Percentiles rank a stretch among this genome's conserved stretches.
These are phyloP conservation scores for Danionella cerebrum DNA, from an alignment of 2,113 vertebrate species.

Conservation along the genomic window DNA sequence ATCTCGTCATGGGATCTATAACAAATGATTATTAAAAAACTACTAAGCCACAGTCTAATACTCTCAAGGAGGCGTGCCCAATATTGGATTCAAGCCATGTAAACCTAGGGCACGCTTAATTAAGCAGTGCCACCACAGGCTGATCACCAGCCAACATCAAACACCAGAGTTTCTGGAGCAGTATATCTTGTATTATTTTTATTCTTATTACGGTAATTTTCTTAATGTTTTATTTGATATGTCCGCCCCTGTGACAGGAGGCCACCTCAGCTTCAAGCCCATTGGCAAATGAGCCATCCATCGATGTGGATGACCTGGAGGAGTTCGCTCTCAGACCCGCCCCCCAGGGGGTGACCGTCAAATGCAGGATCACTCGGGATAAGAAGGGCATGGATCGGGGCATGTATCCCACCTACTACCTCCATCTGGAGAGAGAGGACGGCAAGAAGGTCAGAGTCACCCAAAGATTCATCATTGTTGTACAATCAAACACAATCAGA, in stretches of 20 bases:
- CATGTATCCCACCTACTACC: constrained; percentile 98
- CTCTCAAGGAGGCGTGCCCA: too few relatives aligned
- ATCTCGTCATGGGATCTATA: too few relatives aligned
- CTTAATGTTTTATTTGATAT: too few relatives aligned
- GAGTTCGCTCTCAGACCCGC: constrained; percentile 90
- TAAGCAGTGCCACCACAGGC: too few relatives aligned
- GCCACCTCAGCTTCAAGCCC: constrained; percentile 87
- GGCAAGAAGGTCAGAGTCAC: constrained; percentile 86
- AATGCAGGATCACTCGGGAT: constrained; percentile 95
- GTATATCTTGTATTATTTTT: too few relatives aligned
- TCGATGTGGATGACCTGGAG: constrained; percentile 89
- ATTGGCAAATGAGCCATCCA: constrained; percentile 70
- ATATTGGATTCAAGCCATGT: too few relatives aligned
- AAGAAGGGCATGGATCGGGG: constrained; percentile 99
- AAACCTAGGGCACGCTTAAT: too few relatives aligned
- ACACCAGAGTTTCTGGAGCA: too few relatives aligned
- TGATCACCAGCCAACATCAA: too few relatives aligned
- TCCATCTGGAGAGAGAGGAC: constrained; percentile 95
- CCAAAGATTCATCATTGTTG: not conserved
- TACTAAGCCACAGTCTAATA: too few relatives aligned
- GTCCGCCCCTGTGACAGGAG: constrained; percentile 80
- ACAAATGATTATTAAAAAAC: too few relatives aligned
- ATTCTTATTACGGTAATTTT: too few relatives aligned
- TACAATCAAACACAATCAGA: constrained; percentile 7
- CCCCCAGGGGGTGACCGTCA: constrained; percentile 86